These are phyloP conservation scores for Drosophila planitibia DNA, from an alignment of 2,888 invertebrate genomes.

Conservation along the genomic window DNA sequence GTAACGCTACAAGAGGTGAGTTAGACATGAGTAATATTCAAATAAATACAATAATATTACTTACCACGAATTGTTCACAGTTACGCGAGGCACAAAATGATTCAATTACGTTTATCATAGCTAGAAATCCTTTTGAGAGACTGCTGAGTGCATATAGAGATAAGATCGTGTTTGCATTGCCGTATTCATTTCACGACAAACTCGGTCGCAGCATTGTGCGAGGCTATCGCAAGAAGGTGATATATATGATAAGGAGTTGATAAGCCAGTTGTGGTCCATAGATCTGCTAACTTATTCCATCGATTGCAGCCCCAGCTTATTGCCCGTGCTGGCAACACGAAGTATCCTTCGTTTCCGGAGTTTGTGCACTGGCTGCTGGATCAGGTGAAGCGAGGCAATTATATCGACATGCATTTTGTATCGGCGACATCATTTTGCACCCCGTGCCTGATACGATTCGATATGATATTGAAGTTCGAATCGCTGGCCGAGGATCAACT, in stretches of 20 bases:
- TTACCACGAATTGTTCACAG: conserved; percentile 66
- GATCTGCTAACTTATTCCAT: neutral
- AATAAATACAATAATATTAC: neutral
- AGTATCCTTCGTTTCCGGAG: conserved; percentile 92
- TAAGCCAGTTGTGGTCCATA: neutral
- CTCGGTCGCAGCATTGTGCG: conserved; percentile 91
- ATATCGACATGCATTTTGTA: conserved; percentile 95
- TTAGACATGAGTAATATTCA: neutral
- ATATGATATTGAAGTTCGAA: conserved; percentile 93
- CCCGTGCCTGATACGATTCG: conserved; percentile 93
- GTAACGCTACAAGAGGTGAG: conserved; percentile 88
- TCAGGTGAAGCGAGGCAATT: conserved; percentile 87
- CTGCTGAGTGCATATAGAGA: conserved; percentile 93
- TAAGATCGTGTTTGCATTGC: conserved; percentile 93
- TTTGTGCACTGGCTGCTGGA: conserved; percentile 92
- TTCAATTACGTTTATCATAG: conserved; percentile 92
- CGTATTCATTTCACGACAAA: conserved; percentile 93
- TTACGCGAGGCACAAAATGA: conserved; percentile 90
- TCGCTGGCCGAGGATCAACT: conserved; percentile 93
- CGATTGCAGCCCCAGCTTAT: conserved; percentile 44
- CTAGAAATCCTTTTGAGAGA: conserved; percentile 92
- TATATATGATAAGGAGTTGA: no score
- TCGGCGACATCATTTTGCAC: conserved; percentile 93
- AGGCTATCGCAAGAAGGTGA: conserved; percentile 88
- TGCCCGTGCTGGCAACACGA: conserved; percentile 84